Percentiles rank a stretch among this genome's conserved stretches.
Evolutionary conservation across 2,888 invertebrate genomes (phyloP).

Genomic region (Limnephilus rhombicus): DNA sequence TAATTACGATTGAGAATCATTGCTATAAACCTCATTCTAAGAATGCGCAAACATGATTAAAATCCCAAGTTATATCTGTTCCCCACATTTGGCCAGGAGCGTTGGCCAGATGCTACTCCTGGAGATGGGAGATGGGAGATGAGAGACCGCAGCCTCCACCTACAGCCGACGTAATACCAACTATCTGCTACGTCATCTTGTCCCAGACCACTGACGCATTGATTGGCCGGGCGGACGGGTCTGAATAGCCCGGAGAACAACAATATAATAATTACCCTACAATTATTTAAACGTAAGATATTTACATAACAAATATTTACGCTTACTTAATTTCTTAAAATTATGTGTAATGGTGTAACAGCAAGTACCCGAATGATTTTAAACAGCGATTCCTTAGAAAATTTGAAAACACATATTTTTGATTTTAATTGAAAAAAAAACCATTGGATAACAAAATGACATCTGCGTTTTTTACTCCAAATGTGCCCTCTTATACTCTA

Average conservation of each 20-base stretch:
- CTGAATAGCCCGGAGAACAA: background rate
- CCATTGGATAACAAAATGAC: no score
- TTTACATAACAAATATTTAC: background rate
- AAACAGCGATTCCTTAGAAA: no score
- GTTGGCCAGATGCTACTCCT: background rate
- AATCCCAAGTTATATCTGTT: background rate
- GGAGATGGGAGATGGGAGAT: background rate
- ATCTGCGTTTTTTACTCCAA: no score
- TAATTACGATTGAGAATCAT: background rate
- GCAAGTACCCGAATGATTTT: no score
- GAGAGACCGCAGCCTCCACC: background rate
- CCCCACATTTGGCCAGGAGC: slow-evolving; percentile 25
- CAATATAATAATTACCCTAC: background rate
- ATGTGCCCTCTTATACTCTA: no score
- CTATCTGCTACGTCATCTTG: background rate
- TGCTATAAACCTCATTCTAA: background rate
- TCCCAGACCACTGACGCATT: background rate
- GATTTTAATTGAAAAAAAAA: no score
- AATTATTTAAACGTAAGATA: background rate
- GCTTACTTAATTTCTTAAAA: no score
- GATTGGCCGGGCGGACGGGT: background rate
- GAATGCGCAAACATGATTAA: background rate
- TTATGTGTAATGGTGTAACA: no score
- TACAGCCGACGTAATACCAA: background rate
- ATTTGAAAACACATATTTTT: no score